Evolutionary conservation across 2,888 invertebrate species (phyloP).

Genomic region (Hypomecis punctinalis): DNA sequence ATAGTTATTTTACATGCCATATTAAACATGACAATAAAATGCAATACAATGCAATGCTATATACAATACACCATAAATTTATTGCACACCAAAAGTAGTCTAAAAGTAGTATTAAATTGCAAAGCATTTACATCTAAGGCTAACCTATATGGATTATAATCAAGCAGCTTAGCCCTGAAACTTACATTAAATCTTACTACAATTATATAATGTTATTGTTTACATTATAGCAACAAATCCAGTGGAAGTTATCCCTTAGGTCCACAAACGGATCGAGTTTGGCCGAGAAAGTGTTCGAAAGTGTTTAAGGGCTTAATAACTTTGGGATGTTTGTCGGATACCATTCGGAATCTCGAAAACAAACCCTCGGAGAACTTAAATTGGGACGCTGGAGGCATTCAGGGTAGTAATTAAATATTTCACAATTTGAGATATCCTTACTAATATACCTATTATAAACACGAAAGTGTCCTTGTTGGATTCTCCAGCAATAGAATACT

Average conservation of each 20-base stretch:
- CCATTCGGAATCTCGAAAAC: conserved; percentile 28
- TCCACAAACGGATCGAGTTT: conserved; percentile 23
- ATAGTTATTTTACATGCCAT: too few species aligned
- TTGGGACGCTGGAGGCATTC: conserved; percentile 24
- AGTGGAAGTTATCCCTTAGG: conserved; percentile 25
- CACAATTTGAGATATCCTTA: conserved; percentile 2
- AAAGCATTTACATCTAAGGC: too few species aligned
- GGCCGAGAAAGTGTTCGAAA: conserved; percentile 19
- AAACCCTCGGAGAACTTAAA: conserved; percentile 32
- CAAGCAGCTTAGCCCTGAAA: too few species aligned
- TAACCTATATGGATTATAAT: too few species aligned
- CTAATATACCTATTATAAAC: too few species aligned
- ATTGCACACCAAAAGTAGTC: too few species aligned
- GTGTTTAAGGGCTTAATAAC: conserved; percentile 33
- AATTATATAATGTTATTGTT: neutral
- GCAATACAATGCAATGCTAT: too few species aligned
- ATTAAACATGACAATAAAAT: too few species aligned
- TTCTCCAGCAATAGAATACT: too few species aligned
- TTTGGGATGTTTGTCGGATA: conserved; percentile 34
- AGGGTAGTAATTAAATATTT: conserved; percentile 29
- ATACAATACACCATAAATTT: too few species aligned
- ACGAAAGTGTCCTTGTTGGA: neutral
- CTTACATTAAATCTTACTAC: too few species aligned
- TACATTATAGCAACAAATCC: conserved; percentile 5
- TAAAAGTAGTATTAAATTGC: too few species aligned